These are phyloP conservation scores for Poeciliopsis turneri DNA, from an alignment of 2,797 vertebrate genomes.

Conservation along the genomic window DNA sequence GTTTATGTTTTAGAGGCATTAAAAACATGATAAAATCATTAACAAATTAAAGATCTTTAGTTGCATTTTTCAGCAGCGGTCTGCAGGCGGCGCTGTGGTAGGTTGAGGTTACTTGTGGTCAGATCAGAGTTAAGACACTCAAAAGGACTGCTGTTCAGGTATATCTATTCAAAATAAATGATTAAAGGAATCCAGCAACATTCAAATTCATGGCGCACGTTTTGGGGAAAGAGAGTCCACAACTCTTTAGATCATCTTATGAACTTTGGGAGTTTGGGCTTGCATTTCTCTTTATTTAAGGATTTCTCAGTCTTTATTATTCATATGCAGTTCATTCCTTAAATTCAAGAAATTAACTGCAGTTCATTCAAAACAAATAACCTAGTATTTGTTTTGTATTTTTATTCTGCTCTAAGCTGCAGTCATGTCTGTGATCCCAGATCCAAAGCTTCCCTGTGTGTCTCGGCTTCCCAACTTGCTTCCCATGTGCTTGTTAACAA, in stretches of 20 bases:
- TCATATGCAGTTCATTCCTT: not conserved
- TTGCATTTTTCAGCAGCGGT: not conserved
- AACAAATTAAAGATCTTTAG: not conserved
- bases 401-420: not conserved
- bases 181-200: not conserved
- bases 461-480: not conserved
- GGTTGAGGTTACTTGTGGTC: not conserved
- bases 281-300: not conserved
- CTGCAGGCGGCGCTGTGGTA: not conserved
- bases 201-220: not conserved
- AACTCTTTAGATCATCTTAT: not conserved
- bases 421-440: not conserved
- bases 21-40: not conserved
- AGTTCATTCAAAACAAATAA: not conserved
- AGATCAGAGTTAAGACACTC: not conserved
- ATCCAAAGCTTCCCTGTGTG: not conserved
- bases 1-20: too few species aligned
- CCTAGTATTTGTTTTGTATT: not conserved
- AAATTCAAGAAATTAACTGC: not conserved
- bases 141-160: not conserved
- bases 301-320: not conserved
- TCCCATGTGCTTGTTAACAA: too few species aligned
- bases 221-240: not conserved
- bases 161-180: not conserved
- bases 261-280: not conserved